A percentile compares a stretch with the other conserved stretches of the same genome.
Evolutionary conservation across 2,888 invertebrate genomes (phyloP).

Genomic region (Agriopis aurantiaria): DNA sequence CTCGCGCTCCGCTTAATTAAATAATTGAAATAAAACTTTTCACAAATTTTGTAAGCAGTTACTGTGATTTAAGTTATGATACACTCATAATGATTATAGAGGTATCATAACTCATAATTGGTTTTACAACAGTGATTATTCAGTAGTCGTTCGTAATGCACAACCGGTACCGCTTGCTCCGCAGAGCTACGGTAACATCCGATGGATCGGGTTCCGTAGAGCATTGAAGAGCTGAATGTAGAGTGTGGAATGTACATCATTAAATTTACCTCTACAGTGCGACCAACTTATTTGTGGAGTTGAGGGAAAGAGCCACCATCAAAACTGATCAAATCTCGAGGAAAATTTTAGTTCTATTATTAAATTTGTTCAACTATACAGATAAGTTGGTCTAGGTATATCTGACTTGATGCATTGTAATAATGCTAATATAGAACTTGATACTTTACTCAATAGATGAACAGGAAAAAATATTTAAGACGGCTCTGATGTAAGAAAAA

Average conservation of each 20-base stretch:
- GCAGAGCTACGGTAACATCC: constrained; percentile 17
- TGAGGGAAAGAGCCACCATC: neutral
- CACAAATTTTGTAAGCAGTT: too few species aligned
- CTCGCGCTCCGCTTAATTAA: too few species aligned
- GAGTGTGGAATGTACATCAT: constrained; percentile 26
- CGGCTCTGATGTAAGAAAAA: too few species aligned
- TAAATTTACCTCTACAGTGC: constrained; percentile 3
- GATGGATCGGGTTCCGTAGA: constrained; percentile 18
- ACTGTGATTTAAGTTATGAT: neutral
- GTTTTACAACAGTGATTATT: neutral
- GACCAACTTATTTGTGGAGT: neutral
- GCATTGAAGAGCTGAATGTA: constrained; percentile 8
- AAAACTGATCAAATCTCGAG: neutral
- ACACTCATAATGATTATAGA: too few species aligned
- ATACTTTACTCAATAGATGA: too few species aligned
- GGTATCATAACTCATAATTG: constrained; percentile 2
- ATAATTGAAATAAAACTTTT: too few species aligned
- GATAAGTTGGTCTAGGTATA: neutral
- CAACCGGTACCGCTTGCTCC: neutral
- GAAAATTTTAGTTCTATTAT: neutral
- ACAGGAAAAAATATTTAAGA: too few species aligned
- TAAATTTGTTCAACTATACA: neutral
- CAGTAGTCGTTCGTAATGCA: constrained; percentile 13
- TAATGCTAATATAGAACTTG: neutral
- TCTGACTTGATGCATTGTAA: neutral